These are phyloP conservation scores for Augochlora pura DNA, from an alignment of 1,140 invertebrate species.

Conservation along the genomic window DNA sequence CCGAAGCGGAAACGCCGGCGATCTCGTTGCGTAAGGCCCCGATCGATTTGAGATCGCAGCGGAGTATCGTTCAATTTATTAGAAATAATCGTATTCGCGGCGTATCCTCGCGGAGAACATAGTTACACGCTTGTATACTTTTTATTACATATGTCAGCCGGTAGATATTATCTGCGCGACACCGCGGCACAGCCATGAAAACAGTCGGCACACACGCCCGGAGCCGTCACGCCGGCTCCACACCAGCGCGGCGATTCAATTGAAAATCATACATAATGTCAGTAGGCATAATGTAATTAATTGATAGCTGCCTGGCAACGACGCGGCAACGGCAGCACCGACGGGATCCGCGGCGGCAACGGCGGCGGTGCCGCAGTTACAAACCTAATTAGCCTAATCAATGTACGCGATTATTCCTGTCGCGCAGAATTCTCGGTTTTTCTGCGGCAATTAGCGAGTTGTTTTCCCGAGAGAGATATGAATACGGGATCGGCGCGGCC, in stretches of 20 bases:
- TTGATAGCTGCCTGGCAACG: conserved; percentile 16
- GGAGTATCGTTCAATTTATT: conserved; percentile 42
- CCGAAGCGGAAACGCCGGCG: neutral
- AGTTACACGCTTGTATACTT: conserved; percentile 14
- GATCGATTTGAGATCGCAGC: conserved; percentile 18
- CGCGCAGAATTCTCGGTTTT: conserved; percentile 15
- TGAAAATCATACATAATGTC: conserved; percentile 48
- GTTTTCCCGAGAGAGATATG: conserved; percentile 32
- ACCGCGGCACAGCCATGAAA: conserved; percentile 32
- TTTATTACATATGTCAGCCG: neutral
- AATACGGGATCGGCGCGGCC: neutral
- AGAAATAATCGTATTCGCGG: conserved; percentile 49
- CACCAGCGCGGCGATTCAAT: conserved; percentile 36
- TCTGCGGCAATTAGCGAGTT: neutral
- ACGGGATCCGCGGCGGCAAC: too few species aligned
- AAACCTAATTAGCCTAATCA: conserved; percentile 56
- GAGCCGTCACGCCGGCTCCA: conserved; percentile 41
- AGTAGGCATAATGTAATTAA: conserved; percentile 57
- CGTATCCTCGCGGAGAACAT: conserved; percentile 7
- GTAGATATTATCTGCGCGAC: conserved; percentile 39
- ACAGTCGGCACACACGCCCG: conserved; percentile 15
- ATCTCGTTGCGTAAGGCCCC: conserved; percentile 8
- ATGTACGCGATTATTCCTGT: conserved; percentile 31
- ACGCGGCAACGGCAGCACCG: too few species aligned
- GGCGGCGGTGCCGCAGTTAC: too few species aligned